Evolutionary conservation across 23 tunicate species (phyloP).

Genomic region (Botrylloides violaceus): DNA sequence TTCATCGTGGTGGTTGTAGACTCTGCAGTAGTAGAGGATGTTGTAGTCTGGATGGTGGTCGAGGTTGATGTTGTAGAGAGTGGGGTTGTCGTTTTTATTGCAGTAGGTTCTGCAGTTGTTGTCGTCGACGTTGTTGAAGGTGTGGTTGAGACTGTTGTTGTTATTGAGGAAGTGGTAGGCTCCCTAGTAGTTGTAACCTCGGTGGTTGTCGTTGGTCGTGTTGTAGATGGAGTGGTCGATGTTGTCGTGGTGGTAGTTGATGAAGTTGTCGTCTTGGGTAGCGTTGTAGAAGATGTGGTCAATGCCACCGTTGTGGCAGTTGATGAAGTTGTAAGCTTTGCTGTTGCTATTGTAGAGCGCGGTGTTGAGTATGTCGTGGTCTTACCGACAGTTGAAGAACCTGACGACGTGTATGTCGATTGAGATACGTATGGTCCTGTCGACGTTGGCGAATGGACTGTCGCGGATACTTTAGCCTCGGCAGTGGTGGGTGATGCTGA

Average conservation of each 20-base stretch:
- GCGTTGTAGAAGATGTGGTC: constrained; percentile 1
- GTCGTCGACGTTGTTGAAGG: constrained; percentile 1
- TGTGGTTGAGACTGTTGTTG: not conserved
- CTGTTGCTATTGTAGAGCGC: not conserved
- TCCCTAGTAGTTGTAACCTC: not conserved
- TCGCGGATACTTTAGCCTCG: too few species aligned
- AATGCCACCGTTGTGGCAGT: constrained; percentile 12
- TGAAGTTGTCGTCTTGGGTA: constrained; percentile 8
- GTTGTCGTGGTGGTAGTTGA: not conserved
- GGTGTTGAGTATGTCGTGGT: not conserved
- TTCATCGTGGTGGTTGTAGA: too few species aligned
- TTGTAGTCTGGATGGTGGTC: not conserved
- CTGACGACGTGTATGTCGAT: too few species aligned
- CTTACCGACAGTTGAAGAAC: too few species aligned
- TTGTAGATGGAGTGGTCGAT: constrained; percentile 21
- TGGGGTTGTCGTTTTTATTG: not conserved
- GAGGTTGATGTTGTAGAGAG: not conserved
- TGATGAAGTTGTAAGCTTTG: constrained; percentile 19
- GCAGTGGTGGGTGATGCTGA: too few species aligned
- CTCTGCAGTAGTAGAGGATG: not conserved
- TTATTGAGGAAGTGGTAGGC: not conserved
- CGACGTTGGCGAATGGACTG: too few species aligned
- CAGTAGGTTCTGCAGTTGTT: not conserved
- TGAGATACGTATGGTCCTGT: too few species aligned
- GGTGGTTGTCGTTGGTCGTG: constrained; percentile 8